Evolutionary conservation across 2,888 invertebrate species (phyloP).

Genomic region (Chrysotoxum bicinctum): DNA sequence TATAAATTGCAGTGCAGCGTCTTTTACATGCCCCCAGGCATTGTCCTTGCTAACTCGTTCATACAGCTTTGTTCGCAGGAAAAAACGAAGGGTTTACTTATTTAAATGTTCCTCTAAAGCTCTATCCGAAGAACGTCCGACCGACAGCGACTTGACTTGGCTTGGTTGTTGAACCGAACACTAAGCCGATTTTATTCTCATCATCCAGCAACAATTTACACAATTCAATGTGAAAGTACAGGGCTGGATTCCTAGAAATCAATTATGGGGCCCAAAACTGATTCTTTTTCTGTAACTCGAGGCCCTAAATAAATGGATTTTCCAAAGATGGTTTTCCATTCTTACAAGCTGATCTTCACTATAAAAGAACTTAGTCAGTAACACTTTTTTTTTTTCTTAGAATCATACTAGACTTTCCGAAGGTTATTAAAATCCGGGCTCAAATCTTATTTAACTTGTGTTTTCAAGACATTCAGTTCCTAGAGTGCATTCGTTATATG

Average conservation of each 20-base stretch:
- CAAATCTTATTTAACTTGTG: too few species aligned
- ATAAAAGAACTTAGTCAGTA: too few species aligned
- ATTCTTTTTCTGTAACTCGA: too few species aligned
- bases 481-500: too few species aligned
- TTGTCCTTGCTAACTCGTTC: constrained; percentile 59
- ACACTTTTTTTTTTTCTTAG: too few species aligned
- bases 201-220: background rate
- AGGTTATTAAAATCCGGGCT: too few species aligned
- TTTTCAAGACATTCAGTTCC: too few species aligned
- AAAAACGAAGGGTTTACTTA: constrained; percentile 12
- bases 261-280: too few species aligned
- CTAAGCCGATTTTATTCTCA: constrained; percentile 43
- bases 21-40: constrained; percentile 66
- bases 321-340: too few species aligned
- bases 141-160: constrained; percentile 24
- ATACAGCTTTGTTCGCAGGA: constrained; percentile 32
- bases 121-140: constrained; percentile 42
- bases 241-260: background rate
- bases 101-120: constrained; percentile 39
- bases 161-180: constrained; percentile 53
- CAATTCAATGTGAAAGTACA: background rate
- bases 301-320: too few species aligned
- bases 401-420: too few species aligned
- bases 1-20: constrained; percentile 49
- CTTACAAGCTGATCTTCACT: too few species aligned